Evolutionary conservation across 2,113 vertebrate species (phyloP).

Genomic region (Nannospalax galili): DNA sequence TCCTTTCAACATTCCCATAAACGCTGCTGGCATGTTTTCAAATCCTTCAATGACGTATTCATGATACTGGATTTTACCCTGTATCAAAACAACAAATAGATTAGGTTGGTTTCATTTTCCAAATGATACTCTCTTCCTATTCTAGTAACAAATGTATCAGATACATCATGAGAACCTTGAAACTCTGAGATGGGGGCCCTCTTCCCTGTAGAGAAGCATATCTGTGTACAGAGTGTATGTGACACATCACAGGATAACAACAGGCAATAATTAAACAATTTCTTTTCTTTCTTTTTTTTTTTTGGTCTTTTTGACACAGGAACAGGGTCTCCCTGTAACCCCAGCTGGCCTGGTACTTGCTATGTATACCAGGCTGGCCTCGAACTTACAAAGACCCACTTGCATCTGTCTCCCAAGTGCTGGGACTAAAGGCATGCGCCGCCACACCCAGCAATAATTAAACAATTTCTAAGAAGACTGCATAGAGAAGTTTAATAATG

Average conservation of each 20-base stretch:
- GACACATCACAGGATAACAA: not conserved
- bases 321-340: no score
- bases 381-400: no score
- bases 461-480: not conserved
- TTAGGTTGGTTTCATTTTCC: not conserved
- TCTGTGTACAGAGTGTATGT: not conserved
- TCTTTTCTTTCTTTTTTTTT: no score
- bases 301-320: no score
- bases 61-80: slow-evolving; percentile 90
- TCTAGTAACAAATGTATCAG: not conserved
- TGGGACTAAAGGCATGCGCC: no score
- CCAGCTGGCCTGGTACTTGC: no score
- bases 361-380: no score
- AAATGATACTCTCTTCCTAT: not conserved
- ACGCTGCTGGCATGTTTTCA: slow-evolving; percentile 93
- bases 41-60: slow-evolving; percentile 92
- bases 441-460: not conserved
- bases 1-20: slow-evolving; percentile 92
- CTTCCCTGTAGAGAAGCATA: not conserved
- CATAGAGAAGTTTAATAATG: not conserved
- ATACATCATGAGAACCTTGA: not conserved
- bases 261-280: not conserved
- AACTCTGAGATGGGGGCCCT: not conserved
- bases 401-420: no score
- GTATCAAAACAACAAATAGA: slow-evolving; percentile 52